Percentiles rank a stretch among this genome's conserved stretches.
Conservation (phyloP, 1,140 invertebrate genomes). For the Popillia japonica region DNA sequence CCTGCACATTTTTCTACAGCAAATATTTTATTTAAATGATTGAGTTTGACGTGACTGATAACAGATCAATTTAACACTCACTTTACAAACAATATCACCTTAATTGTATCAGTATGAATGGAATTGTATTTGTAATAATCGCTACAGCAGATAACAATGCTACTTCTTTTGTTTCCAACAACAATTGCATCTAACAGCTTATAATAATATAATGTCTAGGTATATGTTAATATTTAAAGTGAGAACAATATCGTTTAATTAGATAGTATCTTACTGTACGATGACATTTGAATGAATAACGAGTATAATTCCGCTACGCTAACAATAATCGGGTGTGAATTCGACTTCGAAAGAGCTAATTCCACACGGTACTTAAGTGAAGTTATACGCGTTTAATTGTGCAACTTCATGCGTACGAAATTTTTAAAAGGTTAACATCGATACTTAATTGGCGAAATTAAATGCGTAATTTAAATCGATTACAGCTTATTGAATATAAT, state of each 20-base stretch:
- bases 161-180: too few relatives aligned
- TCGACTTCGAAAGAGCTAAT: background rate
- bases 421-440: background rate
- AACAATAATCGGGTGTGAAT: conserved; percentile 15
- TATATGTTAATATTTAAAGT: conserved; percentile 2
- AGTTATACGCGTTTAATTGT: background rate
- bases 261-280: conserved; percentile 1
- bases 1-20: too few relatives aligned
- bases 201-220: too few relatives aligned
- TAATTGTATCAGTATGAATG: too few relatives aligned
- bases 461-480: background rate
- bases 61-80: too few relatives aligned
- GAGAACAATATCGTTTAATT: background rate
- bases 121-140: too few relatives aligned
- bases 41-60: too few relatives aligned
- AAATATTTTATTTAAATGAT: too few relatives aligned
- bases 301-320: background rate
- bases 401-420: background rate
- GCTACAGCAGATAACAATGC: too few relatives aligned
- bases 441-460: background rate
- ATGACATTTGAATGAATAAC: conserved; percentile 19
- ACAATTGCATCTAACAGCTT: too few relatives aligned
- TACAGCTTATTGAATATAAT: background rate
- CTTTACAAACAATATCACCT: too few relatives aligned
- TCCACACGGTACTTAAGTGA: background rate